phyloP scores from a whole-genome alignment of 2,797 vertebrate genomes.

The Takifugu rubripes region DNA sequence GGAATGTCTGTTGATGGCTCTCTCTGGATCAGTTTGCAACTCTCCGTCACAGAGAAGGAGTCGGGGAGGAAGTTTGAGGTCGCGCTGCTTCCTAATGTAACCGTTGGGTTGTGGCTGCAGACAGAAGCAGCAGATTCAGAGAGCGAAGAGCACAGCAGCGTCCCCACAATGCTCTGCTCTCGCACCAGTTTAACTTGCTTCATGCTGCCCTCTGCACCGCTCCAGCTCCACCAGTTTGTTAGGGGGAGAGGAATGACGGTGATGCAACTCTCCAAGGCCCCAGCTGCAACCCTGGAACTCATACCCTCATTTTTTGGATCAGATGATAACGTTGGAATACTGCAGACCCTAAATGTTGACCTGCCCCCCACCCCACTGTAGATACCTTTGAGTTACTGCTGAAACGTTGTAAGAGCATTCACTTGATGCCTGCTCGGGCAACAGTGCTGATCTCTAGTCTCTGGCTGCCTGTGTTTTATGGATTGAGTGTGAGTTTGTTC shows the following conservation, averaged over 20 bases:
- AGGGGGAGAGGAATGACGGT: conserved; percentile 59
- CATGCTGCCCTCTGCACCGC: not conserved
- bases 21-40: conserved; percentile 3
- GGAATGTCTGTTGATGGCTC: not conserved
- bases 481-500: no score
- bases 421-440: no score
- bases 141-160: conserved; percentile 2
- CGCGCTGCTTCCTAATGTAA: conserved; percentile 47
- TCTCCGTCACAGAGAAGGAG: conserved; percentile 7
- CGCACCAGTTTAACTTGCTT: not conserved
- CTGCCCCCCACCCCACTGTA: no score
- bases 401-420: no score
- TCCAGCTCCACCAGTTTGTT: conserved; percentile 36
- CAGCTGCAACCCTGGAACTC: conserved; percentile 54
- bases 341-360: no score
- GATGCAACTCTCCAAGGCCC: conserved; percentile 62
- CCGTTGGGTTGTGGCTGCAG: conserved; percentile 7
- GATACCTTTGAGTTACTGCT: no score
- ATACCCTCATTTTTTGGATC: conserved; percentile 26
- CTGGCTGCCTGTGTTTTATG: no score
- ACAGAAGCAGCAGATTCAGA: conserved; percentile 13
- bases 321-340: conserved; percentile 3
- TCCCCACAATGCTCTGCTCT: not conserved
- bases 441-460: no score
- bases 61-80: conserved; percentile 32